These are phyloP conservation scores for Branchellion lobata DNA, from an alignment of 2,888 invertebrate genomes.

Conservation along the genomic window DNA sequence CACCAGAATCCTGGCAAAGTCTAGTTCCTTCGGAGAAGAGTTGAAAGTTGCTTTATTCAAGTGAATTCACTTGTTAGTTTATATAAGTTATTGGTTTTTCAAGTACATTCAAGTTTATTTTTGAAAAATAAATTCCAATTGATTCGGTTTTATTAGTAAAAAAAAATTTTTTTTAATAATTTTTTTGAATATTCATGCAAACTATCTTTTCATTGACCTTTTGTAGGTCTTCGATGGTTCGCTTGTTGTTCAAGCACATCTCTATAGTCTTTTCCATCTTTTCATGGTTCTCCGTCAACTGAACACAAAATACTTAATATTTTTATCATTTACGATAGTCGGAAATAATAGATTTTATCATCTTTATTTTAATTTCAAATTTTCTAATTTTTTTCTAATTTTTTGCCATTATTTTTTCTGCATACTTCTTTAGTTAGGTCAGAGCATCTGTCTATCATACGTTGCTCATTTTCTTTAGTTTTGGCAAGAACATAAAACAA, in stretches of 20 bases:
- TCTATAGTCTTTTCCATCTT: slow-evolving; percentile 42
- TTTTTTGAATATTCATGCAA: too few species aligned
- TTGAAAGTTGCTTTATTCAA: not conserved
- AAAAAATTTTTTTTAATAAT: not conserved
- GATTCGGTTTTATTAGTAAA: not conserved
- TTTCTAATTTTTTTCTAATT: too few species aligned
- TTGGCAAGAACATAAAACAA: slow-evolving; percentile 38
- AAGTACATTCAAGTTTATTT: too few species aligned
- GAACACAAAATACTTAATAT: not conserved
- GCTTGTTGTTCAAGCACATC: slow-evolving; percentile 40
- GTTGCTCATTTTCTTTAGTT: slow-evolving; percentile 39
- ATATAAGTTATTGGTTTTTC: too few species aligned
- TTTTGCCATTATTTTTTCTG: not conserved
- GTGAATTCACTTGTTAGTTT: not conserved
- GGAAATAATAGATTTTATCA: not conserved
- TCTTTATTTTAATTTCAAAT: not conserved
- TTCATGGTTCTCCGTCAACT: slow-evolving; percentile 18
- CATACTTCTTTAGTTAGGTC: slow-evolving; percentile 36
- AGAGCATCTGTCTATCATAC: slow-evolving; percentile 38
- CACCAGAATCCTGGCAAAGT: slow-evolving; percentile 19
- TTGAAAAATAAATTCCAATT: too few species aligned
- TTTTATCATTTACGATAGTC: not conserved
- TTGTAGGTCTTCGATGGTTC: slow-evolving; percentile 36
- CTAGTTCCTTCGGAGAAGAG: slow-evolving; percentile 31
- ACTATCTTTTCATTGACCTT: too few species aligned